Evolutionary conservation across 2,113 vertebrate species (phyloP).

Genomic region (Cryptoleucopteryx plumbea): DNA sequence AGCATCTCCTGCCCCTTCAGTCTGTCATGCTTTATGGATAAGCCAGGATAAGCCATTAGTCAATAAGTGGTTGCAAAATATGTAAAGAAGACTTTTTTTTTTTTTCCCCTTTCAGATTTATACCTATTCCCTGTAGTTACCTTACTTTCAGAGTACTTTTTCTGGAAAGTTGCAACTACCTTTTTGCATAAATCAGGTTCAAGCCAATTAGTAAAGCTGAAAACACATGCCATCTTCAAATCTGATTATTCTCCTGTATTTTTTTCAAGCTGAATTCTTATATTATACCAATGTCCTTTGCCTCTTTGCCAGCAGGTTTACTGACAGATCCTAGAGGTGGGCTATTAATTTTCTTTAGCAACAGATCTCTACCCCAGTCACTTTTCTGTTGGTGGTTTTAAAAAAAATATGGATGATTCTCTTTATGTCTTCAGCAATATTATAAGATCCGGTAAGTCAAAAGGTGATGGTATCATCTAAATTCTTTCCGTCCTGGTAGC

Average conservation of each 20-base stretch:
- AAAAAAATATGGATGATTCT: background rate
- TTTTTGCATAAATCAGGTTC: background rate
- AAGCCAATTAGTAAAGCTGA: background rate
- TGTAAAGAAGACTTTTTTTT: background rate
- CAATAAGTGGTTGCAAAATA: background rate
- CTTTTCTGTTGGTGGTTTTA: background rate
- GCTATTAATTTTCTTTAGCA: background rate
- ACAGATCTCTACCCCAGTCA: background rate
- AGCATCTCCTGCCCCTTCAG: background rate
- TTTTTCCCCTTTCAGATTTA: background rate
- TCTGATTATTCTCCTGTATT: background rate
- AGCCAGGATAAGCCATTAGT: background rate
- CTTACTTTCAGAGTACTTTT: background rate
- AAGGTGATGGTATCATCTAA: background rate
- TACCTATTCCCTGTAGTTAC: background rate
- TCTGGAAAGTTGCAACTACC: background rate
- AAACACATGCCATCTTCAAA: background rate
- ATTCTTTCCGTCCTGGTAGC: background rate
- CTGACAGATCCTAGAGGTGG: background rate
- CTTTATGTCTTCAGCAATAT: background rate
- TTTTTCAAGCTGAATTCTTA: background rate
- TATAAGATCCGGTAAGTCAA: background rate
- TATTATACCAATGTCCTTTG: background rate
- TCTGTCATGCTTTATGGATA: background rate
- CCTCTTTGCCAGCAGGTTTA: background rate